These are phyloP conservation scores for Drosophila kambysellisi DNA, from an alignment of 2,888 invertebrate genomes.

Conservation along the genomic window DNA sequence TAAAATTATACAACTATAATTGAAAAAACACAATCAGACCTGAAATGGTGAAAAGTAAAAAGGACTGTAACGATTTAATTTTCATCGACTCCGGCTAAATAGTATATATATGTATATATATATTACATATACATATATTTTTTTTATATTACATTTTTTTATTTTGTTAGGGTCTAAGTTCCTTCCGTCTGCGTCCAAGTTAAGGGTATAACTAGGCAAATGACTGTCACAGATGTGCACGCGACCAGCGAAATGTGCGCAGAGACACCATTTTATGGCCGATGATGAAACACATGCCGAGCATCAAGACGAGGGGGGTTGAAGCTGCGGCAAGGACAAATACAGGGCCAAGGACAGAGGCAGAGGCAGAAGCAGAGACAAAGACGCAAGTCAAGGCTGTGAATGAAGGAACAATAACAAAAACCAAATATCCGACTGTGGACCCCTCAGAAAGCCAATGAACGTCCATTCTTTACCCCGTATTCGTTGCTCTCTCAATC, in stretches of 20 bases:
- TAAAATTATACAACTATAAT: background rate
- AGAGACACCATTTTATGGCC: constrained; percentile 73
- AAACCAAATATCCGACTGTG: constrained; percentile 64
- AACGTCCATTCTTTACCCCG: constrained; percentile 57
- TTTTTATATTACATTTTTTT: background rate
- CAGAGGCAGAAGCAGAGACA: constrained; percentile 3
- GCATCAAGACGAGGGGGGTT: background rate
- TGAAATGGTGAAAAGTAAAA: background rate
- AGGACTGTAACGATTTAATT: no score
- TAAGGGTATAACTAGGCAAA: constrained; percentile 31
- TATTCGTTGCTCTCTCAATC: constrained; percentile 14
- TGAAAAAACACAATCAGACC: background rate
- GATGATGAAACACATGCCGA: constrained; percentile 39
- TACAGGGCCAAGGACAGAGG: background rate
- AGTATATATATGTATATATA: background rate
- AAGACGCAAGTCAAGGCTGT: constrained; percentile 48
- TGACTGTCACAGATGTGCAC: constrained; percentile 54
- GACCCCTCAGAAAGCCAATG: constrained; percentile 69
- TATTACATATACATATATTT: background rate
- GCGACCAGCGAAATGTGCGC: constrained; percentile 66
- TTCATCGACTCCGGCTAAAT: background rate
- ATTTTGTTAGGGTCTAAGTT: background rate
- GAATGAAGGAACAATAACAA: constrained; percentile 75
- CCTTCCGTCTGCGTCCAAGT: background rate
- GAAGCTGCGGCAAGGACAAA: background rate